phyloP scores from a whole-genome alignment of 2,797 vertebrate species.

The Taenioides sp. region DNA sequence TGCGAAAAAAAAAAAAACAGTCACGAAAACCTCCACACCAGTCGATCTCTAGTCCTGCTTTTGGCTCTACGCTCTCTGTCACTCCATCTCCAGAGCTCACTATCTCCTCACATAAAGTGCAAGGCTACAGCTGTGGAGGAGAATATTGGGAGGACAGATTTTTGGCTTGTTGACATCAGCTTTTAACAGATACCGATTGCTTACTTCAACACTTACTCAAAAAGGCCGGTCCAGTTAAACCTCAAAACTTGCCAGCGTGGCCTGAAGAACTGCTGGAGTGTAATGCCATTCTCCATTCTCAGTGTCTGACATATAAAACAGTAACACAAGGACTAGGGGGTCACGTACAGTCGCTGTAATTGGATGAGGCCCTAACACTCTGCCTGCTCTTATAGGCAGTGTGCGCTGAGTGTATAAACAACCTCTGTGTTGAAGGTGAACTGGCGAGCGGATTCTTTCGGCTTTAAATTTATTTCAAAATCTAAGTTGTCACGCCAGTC shows the following conservation, averaged over 20 bases:
- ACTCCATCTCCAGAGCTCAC: not conserved
- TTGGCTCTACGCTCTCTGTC: not conserved
- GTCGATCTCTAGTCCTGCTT: not conserved
- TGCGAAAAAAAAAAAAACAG: too few species aligned
- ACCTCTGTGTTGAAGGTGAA: not conserved
- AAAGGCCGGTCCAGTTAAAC: constrained; percentile 65
- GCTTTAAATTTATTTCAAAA: constrained; percentile 18
- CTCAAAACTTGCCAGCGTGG: constrained; percentile 46
- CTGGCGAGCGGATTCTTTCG: not conserved
- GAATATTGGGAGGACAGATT: constrained; percentile 29
- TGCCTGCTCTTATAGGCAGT: constrained; percentile 27
- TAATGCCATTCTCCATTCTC: too few species aligned
- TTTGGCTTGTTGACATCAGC: constrained; percentile 56
- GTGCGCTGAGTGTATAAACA: constrained; percentile 31
- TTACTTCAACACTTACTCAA: constrained; percentile 55
- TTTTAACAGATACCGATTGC: constrained; percentile 56
- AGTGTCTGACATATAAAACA: constrained; percentile 51
- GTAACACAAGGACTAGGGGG: constrained; percentile 40
- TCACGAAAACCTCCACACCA: too few species aligned
- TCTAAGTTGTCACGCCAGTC: constrained; percentile 14
- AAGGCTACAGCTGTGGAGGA: constrained; percentile 21
- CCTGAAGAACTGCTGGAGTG: constrained; percentile 49
- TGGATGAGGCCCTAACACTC: constrained; percentile 54
- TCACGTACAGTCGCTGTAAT: constrained; percentile 65
- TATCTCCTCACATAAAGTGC: not conserved